Evolutionary conservation across 2,797 vertebrate genomes (phyloP).

Genomic region (Sus cebifrons): DNA sequence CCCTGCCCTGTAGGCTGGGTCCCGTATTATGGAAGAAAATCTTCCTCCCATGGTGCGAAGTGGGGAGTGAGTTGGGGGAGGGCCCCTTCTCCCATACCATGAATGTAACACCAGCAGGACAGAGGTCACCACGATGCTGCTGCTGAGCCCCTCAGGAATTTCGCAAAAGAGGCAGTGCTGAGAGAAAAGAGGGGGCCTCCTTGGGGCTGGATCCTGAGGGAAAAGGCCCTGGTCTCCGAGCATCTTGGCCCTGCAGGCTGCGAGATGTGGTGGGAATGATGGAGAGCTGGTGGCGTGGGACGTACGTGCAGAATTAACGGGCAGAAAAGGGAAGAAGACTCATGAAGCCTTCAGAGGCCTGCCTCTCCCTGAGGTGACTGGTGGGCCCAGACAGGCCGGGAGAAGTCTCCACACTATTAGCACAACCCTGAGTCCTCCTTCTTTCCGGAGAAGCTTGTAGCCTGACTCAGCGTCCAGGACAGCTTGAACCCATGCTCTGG

Average conservation of each 20-base stretch:
- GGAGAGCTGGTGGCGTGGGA: fast-evolving
- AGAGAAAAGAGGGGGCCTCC: background rate
- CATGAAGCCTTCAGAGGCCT: background rate
- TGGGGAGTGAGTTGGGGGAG: background rate
- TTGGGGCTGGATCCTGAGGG: background rate
- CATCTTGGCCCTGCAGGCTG: background rate
- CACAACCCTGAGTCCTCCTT: too few relatives aligned
- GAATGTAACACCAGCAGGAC: background rate
- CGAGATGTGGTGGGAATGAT: fast-evolving
- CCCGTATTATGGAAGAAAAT: background rate
- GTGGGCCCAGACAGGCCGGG: background rate
- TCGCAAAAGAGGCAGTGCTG: background rate
- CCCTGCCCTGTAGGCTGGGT: background rate
- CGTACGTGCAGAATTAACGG: background rate
- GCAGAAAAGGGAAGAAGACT: background rate
- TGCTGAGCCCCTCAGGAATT: background rate
- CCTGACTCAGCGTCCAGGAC: background rate
- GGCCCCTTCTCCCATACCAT: too few relatives aligned
- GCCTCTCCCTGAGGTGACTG: background rate
- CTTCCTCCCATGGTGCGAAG: background rate
- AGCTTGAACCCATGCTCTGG: background rate
- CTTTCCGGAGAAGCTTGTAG: background rate
- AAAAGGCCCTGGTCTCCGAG: background rate
- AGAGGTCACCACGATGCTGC: background rate
- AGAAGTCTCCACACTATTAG: background rate